These are phyloP conservation scores for Luidia sarsii DNA, from an alignment of 53 echinoderm and acorn worm genomes.

Conservation along the genomic window DNA sequence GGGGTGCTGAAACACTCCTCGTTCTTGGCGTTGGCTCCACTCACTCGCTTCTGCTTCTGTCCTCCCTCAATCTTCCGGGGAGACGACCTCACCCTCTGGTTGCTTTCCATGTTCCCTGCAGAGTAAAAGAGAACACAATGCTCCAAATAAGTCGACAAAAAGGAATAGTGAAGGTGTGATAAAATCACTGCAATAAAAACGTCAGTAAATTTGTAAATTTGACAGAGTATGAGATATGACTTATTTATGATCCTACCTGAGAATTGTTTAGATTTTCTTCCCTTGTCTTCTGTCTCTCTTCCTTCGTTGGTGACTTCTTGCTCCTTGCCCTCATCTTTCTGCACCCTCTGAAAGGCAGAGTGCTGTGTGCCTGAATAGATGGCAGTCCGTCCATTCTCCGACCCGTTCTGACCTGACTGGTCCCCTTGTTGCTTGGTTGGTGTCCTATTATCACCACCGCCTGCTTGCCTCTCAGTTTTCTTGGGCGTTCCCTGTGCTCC, in stretches of 20 bases:
- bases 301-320: conserved; percentile 20
- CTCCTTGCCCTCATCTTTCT: conserved; percentile 33
- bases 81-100: conserved; percentile 62
- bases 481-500: conserved; percentile 41
- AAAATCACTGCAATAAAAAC: too few relatives aligned
- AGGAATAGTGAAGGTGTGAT: too few relatives aligned
- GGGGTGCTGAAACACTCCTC: conserved; percentile 94
- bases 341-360: conserved; percentile 46
- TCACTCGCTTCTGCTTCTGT: conserved; percentile 46
- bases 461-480: conserved; percentile 51
- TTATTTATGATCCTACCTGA: conserved; percentile 26
- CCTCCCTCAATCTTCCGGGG: conserved; percentile 79
- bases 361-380: conserved; percentile 24
- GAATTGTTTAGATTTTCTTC: conserved; percentile 7
- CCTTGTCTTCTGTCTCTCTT: neutral
- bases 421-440: conserved; percentile 10
- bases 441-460: conserved; percentile 19
- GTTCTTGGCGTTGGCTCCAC: conserved; percentile 68
- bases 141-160: too few relatives aligned
- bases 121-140: too few relatives aligned
- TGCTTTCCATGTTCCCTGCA: conserved; percentile 38
- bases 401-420: neutral
- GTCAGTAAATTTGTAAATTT: too few relatives aligned
- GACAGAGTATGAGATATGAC: too few relatives aligned
- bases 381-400: neutral